Conservation (phyloP, 1,140 invertebrate genomes). For the Leptinotarsa texana region DNA sequence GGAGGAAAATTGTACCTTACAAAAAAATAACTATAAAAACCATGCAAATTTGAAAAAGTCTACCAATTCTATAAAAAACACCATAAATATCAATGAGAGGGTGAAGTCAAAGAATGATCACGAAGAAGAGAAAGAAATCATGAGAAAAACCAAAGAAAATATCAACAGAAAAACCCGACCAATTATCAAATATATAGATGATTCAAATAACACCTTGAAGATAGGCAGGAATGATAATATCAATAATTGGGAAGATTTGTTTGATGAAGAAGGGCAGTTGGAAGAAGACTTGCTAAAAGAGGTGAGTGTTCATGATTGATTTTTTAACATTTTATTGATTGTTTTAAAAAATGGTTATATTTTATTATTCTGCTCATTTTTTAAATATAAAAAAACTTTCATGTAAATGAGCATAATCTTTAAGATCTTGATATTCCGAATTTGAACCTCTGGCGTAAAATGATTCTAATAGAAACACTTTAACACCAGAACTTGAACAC, state of each 20-base stretch:
- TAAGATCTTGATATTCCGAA: too few species aligned
- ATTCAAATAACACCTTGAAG: conserved; percentile 41
- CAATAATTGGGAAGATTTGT: conserved; percentile 52
- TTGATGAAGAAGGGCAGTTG: conserved; percentile 47
- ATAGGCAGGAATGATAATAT: conserved; percentile 46
- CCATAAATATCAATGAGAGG: conserved; percentile 14
- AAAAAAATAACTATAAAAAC: conserved; percentile 15
- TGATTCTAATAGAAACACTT: too few species aligned
- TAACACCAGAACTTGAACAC: too few species aligned
- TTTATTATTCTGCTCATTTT: background rate
- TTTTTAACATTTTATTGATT: conserved; percentile 9
- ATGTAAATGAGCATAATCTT: conserved; percentile 6
- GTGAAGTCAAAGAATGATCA: background rate
- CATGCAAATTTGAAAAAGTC: conserved; percentile 7
- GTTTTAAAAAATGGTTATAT: background rate
- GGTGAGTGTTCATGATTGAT: conserved; percentile 29
- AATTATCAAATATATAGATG: conserved; percentile 50
- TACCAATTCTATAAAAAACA: conserved; percentile 17
- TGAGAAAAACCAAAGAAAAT: conserved; percentile 49
- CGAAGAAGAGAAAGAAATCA: conserved; percentile 48
- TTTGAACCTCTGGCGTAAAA: too few species aligned
- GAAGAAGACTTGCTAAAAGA: conserved; percentile 45
- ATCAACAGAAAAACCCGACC: conserved; percentile 49
- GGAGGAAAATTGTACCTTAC: background rate
- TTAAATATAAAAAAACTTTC: background rate